These are phyloP conservation scores for Microplitis manilae DNA, from an alignment of 2,888 invertebrate genomes.

Conservation along the genomic window DNA sequence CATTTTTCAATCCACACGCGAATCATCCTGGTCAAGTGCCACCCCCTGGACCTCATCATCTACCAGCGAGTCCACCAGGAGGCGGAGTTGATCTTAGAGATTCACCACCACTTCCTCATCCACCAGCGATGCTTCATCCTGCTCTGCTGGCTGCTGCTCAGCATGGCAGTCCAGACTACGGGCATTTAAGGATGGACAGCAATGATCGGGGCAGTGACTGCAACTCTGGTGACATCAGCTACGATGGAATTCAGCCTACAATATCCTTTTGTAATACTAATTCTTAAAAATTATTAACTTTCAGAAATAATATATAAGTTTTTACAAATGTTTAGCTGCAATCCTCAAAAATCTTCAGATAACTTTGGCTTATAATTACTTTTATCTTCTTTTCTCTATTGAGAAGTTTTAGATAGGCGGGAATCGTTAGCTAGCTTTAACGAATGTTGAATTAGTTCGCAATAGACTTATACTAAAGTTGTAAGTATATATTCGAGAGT, in stretches of 20 bases:
- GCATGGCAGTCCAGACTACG: slow-evolving; percentile 87
- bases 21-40: slow-evolving; percentile 69
- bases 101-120: slow-evolving; percentile 86
- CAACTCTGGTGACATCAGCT: slow-evolving; percentile 91
- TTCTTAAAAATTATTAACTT: slow-evolving; percentile 15
- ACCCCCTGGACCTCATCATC: slow-evolving; percentile 68
- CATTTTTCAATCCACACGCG: slow-evolving; percentile 81
- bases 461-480: slow-evolving; percentile 66
- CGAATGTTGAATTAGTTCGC: slow-evolving; percentile 69
- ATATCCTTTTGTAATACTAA: slow-evolving; percentile 89
- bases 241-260: slow-evolving; percentile 94
- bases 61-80: slow-evolving; percentile 77
- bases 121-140: slow-evolving; percentile 88
- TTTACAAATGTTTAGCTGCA: background rate
- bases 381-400: slow-evolving; percentile 26
- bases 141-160: slow-evolving; percentile 88
- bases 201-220: slow-evolving; percentile 91
- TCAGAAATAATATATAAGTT: background rate
- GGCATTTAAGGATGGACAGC: slow-evolving; percentile 84
- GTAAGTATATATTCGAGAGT: slow-evolving; percentile 61
- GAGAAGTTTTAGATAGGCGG: slow-evolving; percentile 21
- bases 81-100: slow-evolving; percentile 82
- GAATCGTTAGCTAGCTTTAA: slow-evolving; percentile 53
- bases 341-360: background rate
- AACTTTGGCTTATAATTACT: slow-evolving; percentile 18